Percentiles rank a stretch among this genome's conserved stretches.
These are phyloP conservation scores for Pharmacophagus antenor DNA, from an alignment of 2,888 invertebrate genomes.

Conservation along the genomic window DNA sequence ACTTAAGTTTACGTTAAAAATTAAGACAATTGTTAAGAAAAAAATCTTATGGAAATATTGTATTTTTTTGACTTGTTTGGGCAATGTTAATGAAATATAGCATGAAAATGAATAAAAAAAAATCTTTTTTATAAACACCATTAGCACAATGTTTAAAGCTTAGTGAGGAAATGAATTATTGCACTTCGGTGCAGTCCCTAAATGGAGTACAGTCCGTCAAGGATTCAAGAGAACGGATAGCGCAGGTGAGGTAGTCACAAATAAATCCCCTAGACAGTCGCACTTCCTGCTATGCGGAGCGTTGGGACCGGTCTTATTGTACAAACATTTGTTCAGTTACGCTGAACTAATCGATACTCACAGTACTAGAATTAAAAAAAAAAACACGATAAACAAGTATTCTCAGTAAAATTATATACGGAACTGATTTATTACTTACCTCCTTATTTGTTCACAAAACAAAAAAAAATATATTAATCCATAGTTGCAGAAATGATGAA, in stretches of 20 bases:
- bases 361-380: not conserved
- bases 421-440: too few species aligned
- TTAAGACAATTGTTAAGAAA: too few species aligned
- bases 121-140: not conserved
- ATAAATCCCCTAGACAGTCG: slow-evolving; percentile 64
- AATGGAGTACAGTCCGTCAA: slow-evolving; percentile 36
- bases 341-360: not conserved
- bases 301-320: slow-evolving; percentile 77
- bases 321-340: slow-evolving; percentile 26
- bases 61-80: too few species aligned
- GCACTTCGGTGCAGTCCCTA: not conserved
- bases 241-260: slow-evolving; percentile 60
- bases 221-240: slow-evolving; percentile 41
- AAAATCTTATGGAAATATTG: too few species aligned
- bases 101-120: not conserved
- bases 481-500: too few species aligned
- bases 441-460: too few species aligned
- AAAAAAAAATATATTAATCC: too few species aligned
- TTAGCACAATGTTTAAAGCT: not conserved
- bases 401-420: not conserved
- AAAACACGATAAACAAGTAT: not conserved
- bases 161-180: not conserved
- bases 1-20: too few species aligned
- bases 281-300: slow-evolving; percentile 58
- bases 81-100: too few species aligned